phyloP scores from a whole-genome alignment of 2,888 invertebrate species.

The Noctua janthe region DNA sequence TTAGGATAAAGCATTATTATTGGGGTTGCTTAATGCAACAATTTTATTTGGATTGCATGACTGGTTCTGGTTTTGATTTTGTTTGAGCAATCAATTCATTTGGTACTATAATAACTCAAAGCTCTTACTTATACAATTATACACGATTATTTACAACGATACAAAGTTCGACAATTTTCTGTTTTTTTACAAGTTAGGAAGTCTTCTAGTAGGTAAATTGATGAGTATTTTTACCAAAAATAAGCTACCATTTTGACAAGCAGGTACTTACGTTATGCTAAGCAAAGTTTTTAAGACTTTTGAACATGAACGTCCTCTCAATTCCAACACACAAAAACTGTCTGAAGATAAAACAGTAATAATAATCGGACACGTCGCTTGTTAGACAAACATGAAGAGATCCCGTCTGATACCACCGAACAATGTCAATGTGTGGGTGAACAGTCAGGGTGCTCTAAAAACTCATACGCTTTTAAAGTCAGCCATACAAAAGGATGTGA shows the following conservation, averaged over 20 bases:
- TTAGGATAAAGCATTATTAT: constrained; percentile 36
- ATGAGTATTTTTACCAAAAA: not conserved
- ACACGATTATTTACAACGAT: not conserved
- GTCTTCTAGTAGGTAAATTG: not conserved
- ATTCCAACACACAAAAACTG: constrained; percentile 68
- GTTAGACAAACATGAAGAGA: constrained; percentile 89
- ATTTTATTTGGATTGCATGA: constrained; percentile 51
- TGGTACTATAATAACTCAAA: not conserved
- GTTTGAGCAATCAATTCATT: constrained; percentile 38
- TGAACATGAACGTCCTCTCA: constrained; percentile 70
- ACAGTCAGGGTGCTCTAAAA: constrained; percentile 75
- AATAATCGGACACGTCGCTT: constrained; percentile 89
- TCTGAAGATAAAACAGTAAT: constrained; percentile 84
- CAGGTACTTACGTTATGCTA: not conserved
- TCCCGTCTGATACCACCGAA: constrained; percentile 85
- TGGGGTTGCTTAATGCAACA: constrained; percentile 46
- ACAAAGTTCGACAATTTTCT: not conserved
- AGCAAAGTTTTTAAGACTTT: not conserved
- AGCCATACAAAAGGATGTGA: constrained; percentile 76
- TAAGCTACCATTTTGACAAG: not conserved
- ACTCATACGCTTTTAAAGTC: constrained; percentile 62
- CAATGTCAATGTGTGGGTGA: constrained; percentile 87
- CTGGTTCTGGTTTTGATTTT: constrained; percentile 48
- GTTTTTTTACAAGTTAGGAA: not conserved
- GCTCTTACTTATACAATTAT: too few species aligned